phyloP scores from a whole-genome alignment of 2,888 invertebrate species.

The Pandemis corylana region DNA sequence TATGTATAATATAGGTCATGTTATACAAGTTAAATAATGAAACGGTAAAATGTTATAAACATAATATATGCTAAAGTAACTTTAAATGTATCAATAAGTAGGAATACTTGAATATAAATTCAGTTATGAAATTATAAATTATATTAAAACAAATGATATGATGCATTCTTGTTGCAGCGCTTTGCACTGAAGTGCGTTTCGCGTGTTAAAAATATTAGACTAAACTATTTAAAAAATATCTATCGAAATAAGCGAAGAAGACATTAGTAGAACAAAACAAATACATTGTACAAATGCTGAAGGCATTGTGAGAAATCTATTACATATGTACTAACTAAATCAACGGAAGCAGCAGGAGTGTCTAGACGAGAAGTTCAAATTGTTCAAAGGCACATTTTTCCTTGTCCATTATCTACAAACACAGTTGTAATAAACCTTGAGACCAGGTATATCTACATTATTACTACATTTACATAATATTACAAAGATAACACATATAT shows the following conservation, averaged over 20 bases:
- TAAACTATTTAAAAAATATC: constrained; percentile 47
- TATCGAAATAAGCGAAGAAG: constrained; percentile 58
- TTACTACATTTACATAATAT: constrained; percentile 34
- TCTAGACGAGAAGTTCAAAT: constrained; percentile 17
- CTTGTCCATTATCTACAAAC: constrained; percentile 12
- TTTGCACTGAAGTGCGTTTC: constrained; percentile 67
- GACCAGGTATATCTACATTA: constrained; percentile 37
- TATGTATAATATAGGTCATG: constrained; percentile 45
- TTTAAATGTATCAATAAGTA: constrained; percentile 59
- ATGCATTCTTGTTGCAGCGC: constrained; percentile 83
- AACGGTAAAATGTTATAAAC: constrained; percentile 29
- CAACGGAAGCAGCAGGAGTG: constrained; percentile 1
- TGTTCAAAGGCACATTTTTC: constrained; percentile 30
- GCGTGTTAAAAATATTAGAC: constrained; percentile 54
- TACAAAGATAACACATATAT: constrained; percentile 28
- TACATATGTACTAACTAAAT: constrained; percentile 43
- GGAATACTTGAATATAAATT: constrained; percentile 70
- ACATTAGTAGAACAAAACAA: constrained; percentile 45
- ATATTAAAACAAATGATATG: constrained; percentile 85
- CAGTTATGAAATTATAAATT: constrained; percentile 74
- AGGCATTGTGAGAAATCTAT: constrained; percentile 41
- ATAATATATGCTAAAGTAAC: constrained; percentile 38
- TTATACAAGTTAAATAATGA: constrained; percentile 34
- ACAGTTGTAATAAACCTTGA: constrained; percentile 14
- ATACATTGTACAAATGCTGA: constrained; percentile 15